phyloP scores from a whole-genome alignment of 2,888 invertebrate species.

The Acrobasis repandana region DNA sequence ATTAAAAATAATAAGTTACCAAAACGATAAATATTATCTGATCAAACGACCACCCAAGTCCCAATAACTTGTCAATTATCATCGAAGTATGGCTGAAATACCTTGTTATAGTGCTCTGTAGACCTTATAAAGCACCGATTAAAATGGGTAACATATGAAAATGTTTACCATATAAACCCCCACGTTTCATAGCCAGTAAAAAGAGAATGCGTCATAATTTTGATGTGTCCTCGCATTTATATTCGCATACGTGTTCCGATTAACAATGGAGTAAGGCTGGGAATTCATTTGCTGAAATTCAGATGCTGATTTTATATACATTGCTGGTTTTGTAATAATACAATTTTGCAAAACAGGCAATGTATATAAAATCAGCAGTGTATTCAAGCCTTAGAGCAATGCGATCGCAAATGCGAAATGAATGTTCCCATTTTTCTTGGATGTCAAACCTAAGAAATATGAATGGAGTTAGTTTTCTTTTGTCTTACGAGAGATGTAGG shows the following conservation, averaged over 20 bases:
- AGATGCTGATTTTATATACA: too few relatives aligned
- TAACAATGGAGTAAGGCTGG: background rate
- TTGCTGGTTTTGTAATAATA: too few relatives aligned
- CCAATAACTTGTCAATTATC: slow-evolving; percentile 7
- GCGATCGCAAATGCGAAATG: background rate
- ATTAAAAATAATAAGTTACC: background rate
- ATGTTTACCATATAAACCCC: slow-evolving; percentile 9
- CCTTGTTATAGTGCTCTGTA: background rate
- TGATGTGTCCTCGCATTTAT: slow-evolving; percentile 5
- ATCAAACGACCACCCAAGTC: slow-evolving; percentile 8
- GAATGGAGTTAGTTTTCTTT: background rate
- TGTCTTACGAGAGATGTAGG: background rate
- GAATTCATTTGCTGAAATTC: too few relatives aligned
- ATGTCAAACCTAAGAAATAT: background rate
- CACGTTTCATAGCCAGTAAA: slow-evolving; percentile 8
- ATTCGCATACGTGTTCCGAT: slow-evolving; percentile 1
- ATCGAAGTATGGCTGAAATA: slow-evolving; percentile 7
- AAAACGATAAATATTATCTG: background rate
- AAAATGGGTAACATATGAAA: background rate
- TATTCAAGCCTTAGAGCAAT: background rate
- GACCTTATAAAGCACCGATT: slow-evolving; percentile 1
- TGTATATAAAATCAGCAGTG: too few relatives aligned
- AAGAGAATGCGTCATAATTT: slow-evolving; percentile 18
- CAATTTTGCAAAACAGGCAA: too few relatives aligned
- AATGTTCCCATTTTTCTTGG: slow-evolving; percentile 3